Conservation (phyloP, 2,113 vertebrate genomes). For the Choloepus hoffmanni region DNA sequence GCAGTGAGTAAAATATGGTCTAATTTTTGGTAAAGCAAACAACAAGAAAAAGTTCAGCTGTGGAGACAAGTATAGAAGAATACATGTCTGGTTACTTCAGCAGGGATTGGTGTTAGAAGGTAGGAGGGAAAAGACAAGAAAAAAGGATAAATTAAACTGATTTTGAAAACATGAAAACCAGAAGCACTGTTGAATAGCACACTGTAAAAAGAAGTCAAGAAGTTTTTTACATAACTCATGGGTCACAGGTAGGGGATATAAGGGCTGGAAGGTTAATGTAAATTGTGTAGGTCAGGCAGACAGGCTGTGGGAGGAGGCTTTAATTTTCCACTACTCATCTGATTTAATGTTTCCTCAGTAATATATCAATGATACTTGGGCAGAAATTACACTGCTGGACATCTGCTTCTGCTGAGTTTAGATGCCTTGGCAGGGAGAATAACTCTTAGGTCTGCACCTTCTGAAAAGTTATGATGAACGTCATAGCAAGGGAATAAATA, state of each 20-base stretch:
- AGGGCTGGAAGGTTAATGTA: background rate
- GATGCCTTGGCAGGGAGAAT: conserved; percentile 62
- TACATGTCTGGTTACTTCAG: background rate
- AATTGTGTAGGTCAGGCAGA: background rate
- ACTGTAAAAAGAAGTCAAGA: background rate
- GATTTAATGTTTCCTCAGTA: conserved; percentile 67
- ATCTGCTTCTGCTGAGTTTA: conserved; percentile 65
- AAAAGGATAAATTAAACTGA: background rate
- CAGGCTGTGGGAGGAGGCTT: background rate
- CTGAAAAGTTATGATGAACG: conserved; percentile 71
- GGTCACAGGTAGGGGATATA: background rate
- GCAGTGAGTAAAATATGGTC: background rate
- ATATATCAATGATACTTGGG: conserved; percentile 63
- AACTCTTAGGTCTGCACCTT: conserved; percentile 41
- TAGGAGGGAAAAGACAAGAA: background rate
- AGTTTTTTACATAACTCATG: background rate
- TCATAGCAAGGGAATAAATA: conserved; percentile 70
- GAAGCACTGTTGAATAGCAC: background rate
- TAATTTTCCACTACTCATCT: conserved; percentile 56
- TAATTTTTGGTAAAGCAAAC: background rate
- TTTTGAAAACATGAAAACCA: background rate
- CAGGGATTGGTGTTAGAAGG: background rate
- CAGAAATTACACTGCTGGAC: conserved; percentile 68
- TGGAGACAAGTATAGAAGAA: background rate
- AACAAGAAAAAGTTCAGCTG: background rate